A percentile compares a stretch with the other conserved stretches of the same genome.
phyloP scores from a whole-genome alignment of 2,888 invertebrate species.

The Lissocephala sabroskyi region DNA sequence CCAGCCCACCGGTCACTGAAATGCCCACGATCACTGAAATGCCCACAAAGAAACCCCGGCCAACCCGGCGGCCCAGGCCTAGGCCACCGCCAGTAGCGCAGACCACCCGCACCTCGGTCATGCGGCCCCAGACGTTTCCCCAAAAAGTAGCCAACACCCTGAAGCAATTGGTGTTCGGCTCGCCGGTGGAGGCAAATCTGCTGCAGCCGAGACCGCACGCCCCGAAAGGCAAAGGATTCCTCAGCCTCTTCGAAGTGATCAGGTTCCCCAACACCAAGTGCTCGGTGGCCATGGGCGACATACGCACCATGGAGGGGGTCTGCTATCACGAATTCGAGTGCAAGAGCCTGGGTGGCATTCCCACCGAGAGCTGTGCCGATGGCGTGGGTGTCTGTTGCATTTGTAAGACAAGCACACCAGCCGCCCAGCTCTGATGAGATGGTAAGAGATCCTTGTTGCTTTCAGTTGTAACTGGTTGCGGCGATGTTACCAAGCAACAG shows the following conservation, averaged over 20 bases:
- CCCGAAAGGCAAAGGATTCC: conserved; percentile 73
- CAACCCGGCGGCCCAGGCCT: conserved; percentile 12
- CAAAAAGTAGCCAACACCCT: conserved; percentile 46
- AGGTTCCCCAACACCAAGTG: conserved; percentile 80
- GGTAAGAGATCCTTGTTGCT: conserved; percentile 7
- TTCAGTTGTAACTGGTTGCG: conserved; percentile 80
- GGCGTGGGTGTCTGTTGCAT: conserved; percentile 84
- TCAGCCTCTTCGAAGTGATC: conserved; percentile 81
- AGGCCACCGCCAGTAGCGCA: conserved; percentile 18
- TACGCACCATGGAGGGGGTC: conserved; percentile 78
- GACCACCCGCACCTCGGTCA: conserved; percentile 53
- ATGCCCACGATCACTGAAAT: conserved; percentile 18
- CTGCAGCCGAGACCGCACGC: conserved; percentile 46
- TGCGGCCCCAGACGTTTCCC: conserved; percentile 43
- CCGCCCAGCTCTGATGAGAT: too few species aligned
- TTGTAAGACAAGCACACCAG: conserved; percentile 76
- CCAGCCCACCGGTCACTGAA: conserved; percentile 17
- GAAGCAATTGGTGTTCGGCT: conserved; percentile 61
- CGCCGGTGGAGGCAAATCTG: conserved; percentile 59
- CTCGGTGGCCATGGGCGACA: conserved; percentile 65
- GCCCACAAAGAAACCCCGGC: conserved; percentile 2
- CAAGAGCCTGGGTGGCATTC: conserved; percentile 75
- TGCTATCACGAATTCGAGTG: conserved; percentile 82
- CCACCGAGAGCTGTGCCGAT: conserved; percentile 80
- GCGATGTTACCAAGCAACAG: conserved; percentile 76